These are phyloP conservation scores for Metridium senile DNA, from an alignment of 92 coral and sea anemone genomes.

Conservation along the genomic window DNA sequence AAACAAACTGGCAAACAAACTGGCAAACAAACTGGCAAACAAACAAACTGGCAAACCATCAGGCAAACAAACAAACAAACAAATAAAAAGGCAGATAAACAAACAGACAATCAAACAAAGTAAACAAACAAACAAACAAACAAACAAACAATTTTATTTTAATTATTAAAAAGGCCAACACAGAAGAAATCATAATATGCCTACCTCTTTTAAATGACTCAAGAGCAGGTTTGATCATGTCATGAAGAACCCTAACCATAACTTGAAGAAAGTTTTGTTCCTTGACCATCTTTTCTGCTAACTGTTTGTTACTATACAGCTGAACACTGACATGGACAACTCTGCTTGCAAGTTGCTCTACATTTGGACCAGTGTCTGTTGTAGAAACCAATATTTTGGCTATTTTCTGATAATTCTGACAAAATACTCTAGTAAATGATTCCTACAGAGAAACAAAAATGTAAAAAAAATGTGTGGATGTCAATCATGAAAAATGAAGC, in stretches of 20 bases:
- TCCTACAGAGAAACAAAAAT: conserved; percentile 43
- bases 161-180: no score
- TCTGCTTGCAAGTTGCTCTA: conserved; percentile 93
- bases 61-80: no score
- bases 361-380: conserved; percentile 55
- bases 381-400: conserved; percentile 83
- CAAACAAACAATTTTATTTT: no score
- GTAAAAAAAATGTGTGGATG: neutral
- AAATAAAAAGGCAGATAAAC: no score
- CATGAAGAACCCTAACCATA: conserved; percentile 95
- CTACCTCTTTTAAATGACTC: conserved; percentile 68
- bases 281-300: conserved; percentile 88
- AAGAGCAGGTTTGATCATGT: conserved; percentile 88
- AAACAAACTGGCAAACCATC: no score
- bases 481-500: neutral
- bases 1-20: no score
- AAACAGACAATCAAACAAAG: no score
- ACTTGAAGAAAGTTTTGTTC: conserved; percentile 95
- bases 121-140: no score
- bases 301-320: conserved; percentile 87
- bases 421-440: conserved; percentile 88
- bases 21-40: no score
- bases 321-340: conserved; percentile 98
- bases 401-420: conserved; percentile 95
- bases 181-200: neutral